A percentile compares a stretch with the other conserved stretches of the same genome.
Conservation (phyloP, 1,140 invertebrate genomes). For the Drosophila bipectinata region DNA sequence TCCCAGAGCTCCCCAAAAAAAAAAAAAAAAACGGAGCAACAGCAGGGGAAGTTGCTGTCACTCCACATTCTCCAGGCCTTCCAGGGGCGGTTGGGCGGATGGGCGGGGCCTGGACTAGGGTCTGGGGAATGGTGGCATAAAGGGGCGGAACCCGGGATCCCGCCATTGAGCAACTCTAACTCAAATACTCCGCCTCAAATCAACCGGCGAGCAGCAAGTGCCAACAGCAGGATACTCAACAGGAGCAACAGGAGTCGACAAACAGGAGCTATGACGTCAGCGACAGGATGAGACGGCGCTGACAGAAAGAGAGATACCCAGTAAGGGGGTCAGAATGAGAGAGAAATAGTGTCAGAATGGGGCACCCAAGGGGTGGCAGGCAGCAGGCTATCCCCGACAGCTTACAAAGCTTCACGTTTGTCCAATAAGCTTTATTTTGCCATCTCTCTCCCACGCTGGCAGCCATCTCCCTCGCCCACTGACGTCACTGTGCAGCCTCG, state of each 20-base stretch:
- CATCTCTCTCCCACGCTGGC: slow-evolving; percentile 3
- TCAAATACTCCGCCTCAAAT: slow-evolving; percentile 83
- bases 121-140: slow-evolving; percentile 12
- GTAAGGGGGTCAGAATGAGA: not conserved
- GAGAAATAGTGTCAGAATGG: not conserved
- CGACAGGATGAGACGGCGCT: slow-evolving; percentile 38
- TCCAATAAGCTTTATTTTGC: slow-evolving; percentile 18
- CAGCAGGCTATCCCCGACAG: not conserved
- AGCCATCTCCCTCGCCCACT: slow-evolving; percentile 4
- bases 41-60: slow-evolving; percentile 36
- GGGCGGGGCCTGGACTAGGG: slow-evolving; percentile 3
- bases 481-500: slow-evolving; percentile 27
- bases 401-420: slow-evolving; percentile 2
- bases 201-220: slow-evolving; percentile 70
- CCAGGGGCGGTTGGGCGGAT: not conserved
- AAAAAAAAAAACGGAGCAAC: slow-evolving; percentile 2
- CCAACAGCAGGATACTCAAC: slow-evolving; percentile 21
- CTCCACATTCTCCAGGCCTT: slow-evolving; percentile 32
- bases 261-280: slow-evolving; percentile 73
- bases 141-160: slow-evolving; percentile 46
- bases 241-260: slow-evolving; percentile 72
- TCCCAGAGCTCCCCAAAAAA: not conserved
- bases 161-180: slow-evolving; percentile 82
- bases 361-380: not conserved
- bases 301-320: not conserved